Evolutionary conservation across 2,888 invertebrate genomes (phyloP), one percentile per base, ranked within the genome.

Genomic region (Teleogryllus oceanicus): DNA sequence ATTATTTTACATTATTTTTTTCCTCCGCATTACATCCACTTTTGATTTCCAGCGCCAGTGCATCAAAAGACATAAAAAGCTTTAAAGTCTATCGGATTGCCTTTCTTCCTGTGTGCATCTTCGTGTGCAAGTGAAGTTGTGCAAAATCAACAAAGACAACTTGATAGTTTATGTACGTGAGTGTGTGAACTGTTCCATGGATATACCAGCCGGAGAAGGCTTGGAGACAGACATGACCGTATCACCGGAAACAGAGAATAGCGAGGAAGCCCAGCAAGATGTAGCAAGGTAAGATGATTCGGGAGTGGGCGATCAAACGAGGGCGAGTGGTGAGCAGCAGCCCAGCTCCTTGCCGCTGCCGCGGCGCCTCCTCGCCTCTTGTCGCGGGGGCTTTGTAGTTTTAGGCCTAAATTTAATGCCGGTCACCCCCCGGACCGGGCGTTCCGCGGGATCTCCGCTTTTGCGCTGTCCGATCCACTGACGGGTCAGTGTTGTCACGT

Each of bases 191-290:
- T 62, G 62, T 76, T 80, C 76, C 77, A 80, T 80, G 80, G 80
- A 80, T 78, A 79, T 80, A 79, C 50, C 37, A 20, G 49, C 50
- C 62, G 80, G 74, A 75, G 79, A 79, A 75, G 80, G 78, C 62
- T 78, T 75, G 37, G 75, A 75, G 74, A 49, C 74, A 74, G 79
- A 78, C 75, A 80, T 80, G 80, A 80, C 80, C n/a, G 75, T 80
- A 77, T 79, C 80, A 50, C 77, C 80, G 37, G 78, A 80, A n/a
- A 77, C 79, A 76, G 79, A 80, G 50, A 80, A 76, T 21, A 79
- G 77, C 20, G 79, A 79, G n/a, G 78, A 80, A 50, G 50, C 77
- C 50, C 50, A 74, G 50, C 76, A 80, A 16, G 80, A 76, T 4
- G 74, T 74, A 50, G 74, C 62, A 13, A 80, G 80, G 78, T 77